These are phyloP conservation scores for Eulemur albifrons DNA, from an alignment of 2,797 vertebrate species.

Conservation along the genomic window DNA sequence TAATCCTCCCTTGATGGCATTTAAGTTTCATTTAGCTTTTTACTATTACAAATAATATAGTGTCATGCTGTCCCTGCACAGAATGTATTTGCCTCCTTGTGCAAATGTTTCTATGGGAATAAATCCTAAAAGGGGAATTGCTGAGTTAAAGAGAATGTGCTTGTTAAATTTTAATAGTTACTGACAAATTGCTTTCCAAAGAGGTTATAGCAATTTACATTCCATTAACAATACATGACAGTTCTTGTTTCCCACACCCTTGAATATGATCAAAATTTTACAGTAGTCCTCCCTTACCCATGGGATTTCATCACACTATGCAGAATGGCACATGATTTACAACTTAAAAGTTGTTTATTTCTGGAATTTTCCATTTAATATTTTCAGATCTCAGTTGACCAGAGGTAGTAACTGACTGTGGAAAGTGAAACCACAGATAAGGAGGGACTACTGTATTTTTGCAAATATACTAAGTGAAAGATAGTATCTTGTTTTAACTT, in stretches of 20 bases:
- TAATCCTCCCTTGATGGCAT: background rate
- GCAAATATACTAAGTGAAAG: background rate
- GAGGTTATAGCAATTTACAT: background rate
- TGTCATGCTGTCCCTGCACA: no score
- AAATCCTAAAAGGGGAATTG: conserved; percentile 10
- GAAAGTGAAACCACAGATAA: background rate
- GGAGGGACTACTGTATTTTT: background rate
- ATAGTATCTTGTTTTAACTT: background rate
- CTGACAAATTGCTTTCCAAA: conserved; percentile 32
- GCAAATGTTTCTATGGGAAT: background rate
- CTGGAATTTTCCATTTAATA: background rate
- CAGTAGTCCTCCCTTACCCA: background rate
- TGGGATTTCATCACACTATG: background rate
- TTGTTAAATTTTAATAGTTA: conserved; percentile 35
- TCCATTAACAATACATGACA: background rate
- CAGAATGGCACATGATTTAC: background rate
- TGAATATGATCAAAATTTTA: background rate
- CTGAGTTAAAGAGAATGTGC: conserved; percentile 1
- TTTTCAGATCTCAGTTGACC: background rate
- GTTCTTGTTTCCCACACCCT: background rate
- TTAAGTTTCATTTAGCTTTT: conserved; percentile 20
- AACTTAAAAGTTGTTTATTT: background rate
- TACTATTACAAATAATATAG: background rate
- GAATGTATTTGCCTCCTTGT: background rate
- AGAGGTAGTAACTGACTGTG: background rate